Conservation (phyloP, 2,888 invertebrate genomes). For the Scaeva pyrastri region DNA sequence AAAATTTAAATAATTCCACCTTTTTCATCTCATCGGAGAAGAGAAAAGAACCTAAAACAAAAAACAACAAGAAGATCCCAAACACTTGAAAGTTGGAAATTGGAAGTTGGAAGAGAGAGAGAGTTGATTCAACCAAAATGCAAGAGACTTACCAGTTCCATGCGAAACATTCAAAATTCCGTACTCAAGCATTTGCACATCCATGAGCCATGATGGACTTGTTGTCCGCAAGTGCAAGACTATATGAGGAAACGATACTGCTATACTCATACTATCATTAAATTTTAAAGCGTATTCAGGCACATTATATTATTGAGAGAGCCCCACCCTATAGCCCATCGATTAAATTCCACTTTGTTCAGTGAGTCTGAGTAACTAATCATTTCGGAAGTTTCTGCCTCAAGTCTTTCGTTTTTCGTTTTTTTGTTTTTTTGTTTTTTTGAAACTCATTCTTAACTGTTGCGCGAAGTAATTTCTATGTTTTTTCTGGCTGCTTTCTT, state of each 20-base stretch:
- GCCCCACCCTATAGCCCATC: conserved; percentile 66
- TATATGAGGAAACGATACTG: conserved; percentile 49
- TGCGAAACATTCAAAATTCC: conserved; percentile 65
- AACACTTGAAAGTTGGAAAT: not conserved
- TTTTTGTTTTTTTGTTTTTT: conserved; percentile 2
- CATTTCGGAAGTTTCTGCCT: conserved; percentile 62
- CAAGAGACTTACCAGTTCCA: conserved; percentile 41
- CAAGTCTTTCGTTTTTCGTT: conserved; percentile 43
- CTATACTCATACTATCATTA: conserved; percentile 66
- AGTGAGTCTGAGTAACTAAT: conserved; percentile 58
- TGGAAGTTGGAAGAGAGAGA: not conserved
- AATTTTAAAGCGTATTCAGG: conserved; percentile 50
- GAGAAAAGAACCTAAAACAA: conserved; percentile 17
- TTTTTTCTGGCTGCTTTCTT: conserved; percentile 49
- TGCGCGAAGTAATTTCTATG: conserved; percentile 66
- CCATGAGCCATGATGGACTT: conserved; percentile 5
- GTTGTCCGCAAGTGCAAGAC: conserved; percentile 3
- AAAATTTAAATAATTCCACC: conserved; percentile 70
- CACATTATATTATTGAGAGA: conserved; percentile 28
- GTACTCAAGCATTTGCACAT: conserved; percentile 57
- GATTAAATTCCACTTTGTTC: conserved; percentile 74
- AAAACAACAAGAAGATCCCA: conserved; percentile 1
- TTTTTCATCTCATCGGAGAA: conserved; percentile 40
- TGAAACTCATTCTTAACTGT: conserved; percentile 56
- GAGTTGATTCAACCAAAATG: not conserved